These are phyloP conservation scores for Takifugu rubripes DNA, from an alignment of 2,797 vertebrate genomes.

Conservation along the genomic window DNA sequence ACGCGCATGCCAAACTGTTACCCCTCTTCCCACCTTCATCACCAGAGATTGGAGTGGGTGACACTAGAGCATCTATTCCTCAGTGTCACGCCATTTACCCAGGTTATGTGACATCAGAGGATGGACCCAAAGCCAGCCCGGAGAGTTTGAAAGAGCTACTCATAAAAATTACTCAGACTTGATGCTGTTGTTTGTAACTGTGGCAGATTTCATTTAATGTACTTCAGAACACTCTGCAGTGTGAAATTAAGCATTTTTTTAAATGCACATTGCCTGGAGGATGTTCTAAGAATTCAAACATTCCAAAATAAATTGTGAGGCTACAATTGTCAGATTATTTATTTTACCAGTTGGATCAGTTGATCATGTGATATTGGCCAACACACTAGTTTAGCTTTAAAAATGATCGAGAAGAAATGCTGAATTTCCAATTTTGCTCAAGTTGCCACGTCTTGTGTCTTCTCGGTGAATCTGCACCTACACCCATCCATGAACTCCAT, in stretches of 20 bases:
- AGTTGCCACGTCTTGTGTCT: constrained; percentile 5
- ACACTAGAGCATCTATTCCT: background rate
- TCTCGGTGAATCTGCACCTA: constrained; percentile 16
- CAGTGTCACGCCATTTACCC: constrained; percentile 66
- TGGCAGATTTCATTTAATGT: background rate
- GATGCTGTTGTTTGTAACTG: background rate
- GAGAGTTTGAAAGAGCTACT: constrained; percentile 54
- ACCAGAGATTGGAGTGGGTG: rapidly evolving
- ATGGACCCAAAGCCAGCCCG: constrained; percentile 64
- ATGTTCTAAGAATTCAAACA: too few relatives aligned
- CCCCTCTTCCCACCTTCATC: constrained; percentile 47
- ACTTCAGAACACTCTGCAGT: too few relatives aligned
- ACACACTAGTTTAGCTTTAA: too few relatives aligned
- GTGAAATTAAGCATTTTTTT: too few relatives aligned
- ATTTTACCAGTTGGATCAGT: too few relatives aligned
- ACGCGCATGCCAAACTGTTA: constrained; percentile 77
- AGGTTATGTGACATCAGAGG: constrained; percentile 73
- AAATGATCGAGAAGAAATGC: too few relatives aligned
- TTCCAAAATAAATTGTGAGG: too few relatives aligned
- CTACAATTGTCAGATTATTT: too few relatives aligned
- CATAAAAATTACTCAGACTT: constrained; percentile 42
- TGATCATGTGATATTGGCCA: too few relatives aligned
- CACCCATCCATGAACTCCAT: constrained; percentile 48
- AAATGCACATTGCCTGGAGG: too few relatives aligned
- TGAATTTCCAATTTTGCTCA: constrained; percentile 13